These are phyloP conservation scores for Artemia sp. DNA, from an alignment of 2,888 invertebrate species.

Conservation along the genomic window DNA sequence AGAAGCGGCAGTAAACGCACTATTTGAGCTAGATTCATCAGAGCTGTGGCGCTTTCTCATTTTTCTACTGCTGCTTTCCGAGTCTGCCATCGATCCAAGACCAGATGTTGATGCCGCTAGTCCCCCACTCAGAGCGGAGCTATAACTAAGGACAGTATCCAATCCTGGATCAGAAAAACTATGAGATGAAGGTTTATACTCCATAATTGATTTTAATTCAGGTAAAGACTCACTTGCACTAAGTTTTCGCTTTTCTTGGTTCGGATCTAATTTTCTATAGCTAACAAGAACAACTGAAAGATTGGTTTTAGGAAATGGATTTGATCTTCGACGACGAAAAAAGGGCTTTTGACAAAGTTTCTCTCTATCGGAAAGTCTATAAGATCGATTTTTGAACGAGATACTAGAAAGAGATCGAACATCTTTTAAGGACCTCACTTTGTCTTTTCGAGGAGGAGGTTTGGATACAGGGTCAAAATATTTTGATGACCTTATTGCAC, in stretches of 20 bases:
- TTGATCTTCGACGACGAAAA: neutral
- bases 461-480: neutral
- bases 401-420: neutral
- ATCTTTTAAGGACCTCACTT: neutral
- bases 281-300: neutral
- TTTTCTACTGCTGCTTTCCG: neutral
- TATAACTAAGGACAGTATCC: neutral
- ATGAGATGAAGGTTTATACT: conserved; percentile 9
- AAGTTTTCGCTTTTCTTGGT: neutral
- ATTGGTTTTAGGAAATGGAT: neutral
- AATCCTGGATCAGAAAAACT: conserved; percentile 22
- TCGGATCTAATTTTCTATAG: neutral
- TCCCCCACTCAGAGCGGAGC: conserved; percentile 1
- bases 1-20: conserved; percentile 5
- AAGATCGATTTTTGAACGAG: neutral
- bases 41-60: neutral
- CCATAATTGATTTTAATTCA: conserved; percentile 17
- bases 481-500: neutral
- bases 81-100: conserved; percentile 16
- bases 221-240: conserved; percentile 18
- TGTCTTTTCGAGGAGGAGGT: conserved; percentile 15
- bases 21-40: conserved; percentile 15
- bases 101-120: conserved; percentile 16
- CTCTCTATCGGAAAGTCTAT: neutral
- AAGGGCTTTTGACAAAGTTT: conserved; percentile 2